Evolutionary conservation across 2,888 invertebrate species (phyloP), one percentile per base, ranked within the genome.

Genomic region (Cylindroiulus punctatus): DNA sequence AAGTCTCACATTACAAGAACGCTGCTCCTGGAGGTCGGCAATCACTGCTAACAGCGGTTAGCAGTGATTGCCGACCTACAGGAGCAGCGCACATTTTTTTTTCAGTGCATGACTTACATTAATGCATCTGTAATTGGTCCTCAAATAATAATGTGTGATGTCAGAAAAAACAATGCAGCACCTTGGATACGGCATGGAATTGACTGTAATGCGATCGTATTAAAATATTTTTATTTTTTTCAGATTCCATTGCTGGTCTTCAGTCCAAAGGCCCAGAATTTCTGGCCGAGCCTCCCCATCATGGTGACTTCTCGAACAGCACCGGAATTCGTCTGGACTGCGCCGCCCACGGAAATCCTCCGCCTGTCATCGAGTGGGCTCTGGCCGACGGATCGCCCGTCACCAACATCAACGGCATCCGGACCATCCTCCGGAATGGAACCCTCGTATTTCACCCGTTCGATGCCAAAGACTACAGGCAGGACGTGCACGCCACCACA

Each of bases 341-440:
- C 87, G 89, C 91, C 19, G 91, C 91, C 22, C 90, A 89, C 87
- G 91, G 91, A 7, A 89, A 89, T 30, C 91, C 91, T 0, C 89
- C 90, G 0, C 91, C 91, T 32, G 32, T 36, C 42, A 40, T 87
- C 7, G 32, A 84, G 81, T 87, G 87, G 87, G 32, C 57, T 5
- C 40, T 86, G 47, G 40, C 42, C 17, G 87, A 87, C 52, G 81
- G 76, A 26, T 30, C 47, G n/a, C 85, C 85, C 5, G 87, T 84
- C n/a, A n/a, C n/a, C 47, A 44, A 19, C 84, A 86, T 87, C 22
- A 36, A n/a, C 12, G 42, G 86, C 10, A 84, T 87, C 1, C 87
- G 87, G 0, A 85, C 44, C 10, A 84, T 87, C 17, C 81, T 86
- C 12, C 47, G 76, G n/a, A 87, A 87, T 81, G 87, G 87, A 32